A percentile compares a stretch with the other conserved stretches of the same genome.
phyloP scores from a whole-genome alignment of 2,888 invertebrate species.

The Lasioglossum leucozonium region DNA sequence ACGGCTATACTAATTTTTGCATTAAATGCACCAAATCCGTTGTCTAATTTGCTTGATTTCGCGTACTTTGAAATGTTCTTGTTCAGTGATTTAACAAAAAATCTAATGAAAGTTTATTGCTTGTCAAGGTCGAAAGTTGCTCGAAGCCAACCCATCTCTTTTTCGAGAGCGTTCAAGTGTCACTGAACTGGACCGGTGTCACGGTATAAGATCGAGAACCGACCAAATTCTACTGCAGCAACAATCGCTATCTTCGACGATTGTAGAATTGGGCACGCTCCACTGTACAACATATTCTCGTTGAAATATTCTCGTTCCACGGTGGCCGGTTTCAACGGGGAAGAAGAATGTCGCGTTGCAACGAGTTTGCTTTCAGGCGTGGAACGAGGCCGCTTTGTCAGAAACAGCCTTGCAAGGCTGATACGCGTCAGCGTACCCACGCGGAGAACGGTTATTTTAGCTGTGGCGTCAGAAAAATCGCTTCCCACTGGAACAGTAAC shows the following conservation, averaged over 20 bases:
- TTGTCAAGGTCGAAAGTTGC: not conserved
- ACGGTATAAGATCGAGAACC: slow-evolving; percentile 31
- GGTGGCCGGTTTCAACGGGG: slow-evolving; percentile 37
- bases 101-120: not conserved
- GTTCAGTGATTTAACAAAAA: not conserved
- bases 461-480: slow-evolving; percentile 62
- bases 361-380: slow-evolving; percentile 67
- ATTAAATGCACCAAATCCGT: too few species aligned
- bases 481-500: slow-evolving; percentile 47
- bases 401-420: slow-evolving; percentile 72
- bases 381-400: slow-evolving; percentile 70
- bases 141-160: not conserved
- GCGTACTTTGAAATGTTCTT: too few species aligned
- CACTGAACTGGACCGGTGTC: slow-evolving; percentile 7
- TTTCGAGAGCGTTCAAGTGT: slow-evolving; percentile 24
- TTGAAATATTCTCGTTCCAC: slow-evolving; percentile 33
- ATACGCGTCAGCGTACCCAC: slow-evolving; percentile 59
- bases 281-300: slow-evolving; percentile 31
- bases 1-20: too few species aligned
- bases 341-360: slow-evolving; percentile 65
- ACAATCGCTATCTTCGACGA: slow-evolving; percentile 40
- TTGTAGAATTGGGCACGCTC: slow-evolving; percentile 20
- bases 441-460: slow-evolving; percentile 65
- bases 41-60: too few species aligned
- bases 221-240: slow-evolving; percentile 11